A percentile compares a stretch with the other conserved stretches of the same genome.
Evolutionary conservation across 2,797 vertebrate species (phyloP).

Genomic region (Calcarius lapponicus): DNA sequence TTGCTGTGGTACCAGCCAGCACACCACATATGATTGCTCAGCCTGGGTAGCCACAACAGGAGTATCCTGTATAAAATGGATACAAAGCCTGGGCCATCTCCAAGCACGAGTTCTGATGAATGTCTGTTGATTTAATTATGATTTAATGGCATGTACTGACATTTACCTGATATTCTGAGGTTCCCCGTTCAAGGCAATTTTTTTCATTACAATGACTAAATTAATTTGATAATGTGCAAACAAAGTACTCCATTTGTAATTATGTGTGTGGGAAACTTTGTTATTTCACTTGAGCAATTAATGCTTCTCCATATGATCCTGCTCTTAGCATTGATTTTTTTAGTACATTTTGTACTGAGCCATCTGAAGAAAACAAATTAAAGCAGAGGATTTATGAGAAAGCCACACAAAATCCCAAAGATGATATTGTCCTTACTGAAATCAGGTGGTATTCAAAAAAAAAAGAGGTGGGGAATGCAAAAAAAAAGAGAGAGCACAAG

Average conservation of each 20-base stretch:
- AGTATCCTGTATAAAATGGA: not conserved
- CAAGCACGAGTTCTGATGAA: not conserved
- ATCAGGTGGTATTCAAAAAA: not conserved
- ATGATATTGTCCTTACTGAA: not conserved
- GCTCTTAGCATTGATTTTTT: not conserved
- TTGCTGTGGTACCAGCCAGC: not conserved
- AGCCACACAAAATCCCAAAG: slow-evolving; percentile 22
- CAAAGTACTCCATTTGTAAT: not conserved
- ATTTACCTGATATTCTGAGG: slow-evolving; percentile 5
- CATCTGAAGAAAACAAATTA: slow-evolving; percentile 50
- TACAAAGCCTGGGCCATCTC: not conserved
- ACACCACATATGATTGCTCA: not conserved
- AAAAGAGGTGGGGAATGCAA: not conserved
- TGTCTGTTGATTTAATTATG: slow-evolving; percentile 27
- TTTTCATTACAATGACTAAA: slow-evolving; percentile 17
- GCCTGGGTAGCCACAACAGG: not conserved
- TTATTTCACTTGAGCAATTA: slow-evolving; percentile 39
- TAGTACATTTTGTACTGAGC: not conserved
- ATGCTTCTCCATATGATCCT: slow-evolving; percentile 6
- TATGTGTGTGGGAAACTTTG: not conserved
- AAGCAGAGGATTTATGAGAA: slow-evolving; percentile 35
- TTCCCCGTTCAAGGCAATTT: not conserved
- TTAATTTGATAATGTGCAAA: slow-evolving; percentile 27
- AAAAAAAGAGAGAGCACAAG: not conserved
- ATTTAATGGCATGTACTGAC: not conserved